Evolutionary conservation across 2,797 vertebrate genomes (phyloP).

Genomic region (Mareca penelope): DNA sequence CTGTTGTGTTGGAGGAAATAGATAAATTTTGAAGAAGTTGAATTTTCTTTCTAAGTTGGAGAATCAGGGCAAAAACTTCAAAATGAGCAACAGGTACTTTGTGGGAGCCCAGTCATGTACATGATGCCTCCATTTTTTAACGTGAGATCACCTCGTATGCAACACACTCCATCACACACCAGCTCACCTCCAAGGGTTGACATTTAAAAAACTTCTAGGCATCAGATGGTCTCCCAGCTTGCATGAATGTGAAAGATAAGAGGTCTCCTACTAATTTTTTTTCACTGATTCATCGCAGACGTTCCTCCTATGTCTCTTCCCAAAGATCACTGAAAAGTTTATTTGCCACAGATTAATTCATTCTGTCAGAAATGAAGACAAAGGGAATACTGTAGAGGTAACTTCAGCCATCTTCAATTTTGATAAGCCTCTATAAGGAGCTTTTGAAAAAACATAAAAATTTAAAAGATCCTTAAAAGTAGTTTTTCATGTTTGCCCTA

Average conservation of each 20-base stretch:
- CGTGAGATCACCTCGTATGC: not conserved
- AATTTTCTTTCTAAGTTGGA: not conserved
- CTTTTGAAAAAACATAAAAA: conserved; percentile 56
- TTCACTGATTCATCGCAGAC: not conserved
- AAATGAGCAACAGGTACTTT: not conserved
- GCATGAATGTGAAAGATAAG: not conserved
- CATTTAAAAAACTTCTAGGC: not conserved
- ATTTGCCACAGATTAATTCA: conserved; percentile 27
- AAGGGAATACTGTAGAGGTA: conserved; percentile 28
- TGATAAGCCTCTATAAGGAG: conserved; percentile 51
- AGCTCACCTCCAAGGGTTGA: not conserved
- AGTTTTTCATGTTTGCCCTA: conserved; percentile 66
- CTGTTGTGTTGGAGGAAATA: not conserved
- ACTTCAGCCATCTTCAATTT: conserved; percentile 31
- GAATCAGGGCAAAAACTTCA: not conserved
- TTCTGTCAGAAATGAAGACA: conserved; percentile 31
- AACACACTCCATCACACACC: not conserved
- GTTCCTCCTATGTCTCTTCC: not conserved
- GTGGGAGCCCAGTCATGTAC: not conserved
- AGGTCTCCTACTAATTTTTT: conserved; percentile 20
- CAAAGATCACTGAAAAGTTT: not conserved
- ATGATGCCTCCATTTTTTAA: not conserved
- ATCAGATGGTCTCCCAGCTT: not conserved
- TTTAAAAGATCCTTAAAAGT: conserved; percentile 50
- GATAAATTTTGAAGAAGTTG: not conserved